Conservation (phyloP, 1,140 invertebrate species). For the Drepana arcuata region DNA sequence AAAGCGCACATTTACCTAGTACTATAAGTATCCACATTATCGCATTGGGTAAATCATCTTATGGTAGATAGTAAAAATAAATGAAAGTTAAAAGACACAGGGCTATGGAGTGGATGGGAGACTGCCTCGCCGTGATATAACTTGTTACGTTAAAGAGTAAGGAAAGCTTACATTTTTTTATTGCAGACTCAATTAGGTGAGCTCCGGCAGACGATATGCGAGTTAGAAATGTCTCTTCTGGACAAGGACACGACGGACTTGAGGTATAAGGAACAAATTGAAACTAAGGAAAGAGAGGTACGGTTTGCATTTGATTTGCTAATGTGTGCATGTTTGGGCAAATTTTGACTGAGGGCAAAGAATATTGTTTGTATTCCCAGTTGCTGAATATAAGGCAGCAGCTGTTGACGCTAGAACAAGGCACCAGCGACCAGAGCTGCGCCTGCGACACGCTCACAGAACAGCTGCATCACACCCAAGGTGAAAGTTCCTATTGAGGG, state of each 20-base stretch:
- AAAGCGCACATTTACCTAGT: too few species aligned
- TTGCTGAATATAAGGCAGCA: background rate
- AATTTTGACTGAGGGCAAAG: too few species aligned
- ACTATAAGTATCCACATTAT: too few species aligned
- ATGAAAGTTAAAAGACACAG: too few species aligned
- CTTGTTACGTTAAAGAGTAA: too few species aligned
- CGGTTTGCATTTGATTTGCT: too few species aligned
- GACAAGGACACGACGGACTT: constrained; percentile 18
- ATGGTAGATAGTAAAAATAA: too few species aligned
- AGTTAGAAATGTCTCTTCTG: constrained; percentile 20
- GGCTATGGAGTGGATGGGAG: too few species aligned
- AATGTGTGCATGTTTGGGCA: too few species aligned
- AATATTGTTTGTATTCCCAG: too few species aligned
- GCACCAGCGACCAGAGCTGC: background rate
- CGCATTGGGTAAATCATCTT: too few species aligned
- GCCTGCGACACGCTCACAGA: background rate
- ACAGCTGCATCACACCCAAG: background rate
- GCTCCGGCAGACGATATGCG: constrained; percentile 13
- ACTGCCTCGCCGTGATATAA: too few species aligned
- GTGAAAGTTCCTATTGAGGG: background rate
- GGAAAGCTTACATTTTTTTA: background rate
- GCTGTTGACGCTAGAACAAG: background rate
- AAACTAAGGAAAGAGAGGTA: constrained; percentile 29
- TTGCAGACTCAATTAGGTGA: constrained; percentile 22
- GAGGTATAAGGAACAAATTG: constrained; percentile 17